Conservation (phyloP, 2,888 invertebrate genomes). For the Sarcophaga variegata region DNA sequence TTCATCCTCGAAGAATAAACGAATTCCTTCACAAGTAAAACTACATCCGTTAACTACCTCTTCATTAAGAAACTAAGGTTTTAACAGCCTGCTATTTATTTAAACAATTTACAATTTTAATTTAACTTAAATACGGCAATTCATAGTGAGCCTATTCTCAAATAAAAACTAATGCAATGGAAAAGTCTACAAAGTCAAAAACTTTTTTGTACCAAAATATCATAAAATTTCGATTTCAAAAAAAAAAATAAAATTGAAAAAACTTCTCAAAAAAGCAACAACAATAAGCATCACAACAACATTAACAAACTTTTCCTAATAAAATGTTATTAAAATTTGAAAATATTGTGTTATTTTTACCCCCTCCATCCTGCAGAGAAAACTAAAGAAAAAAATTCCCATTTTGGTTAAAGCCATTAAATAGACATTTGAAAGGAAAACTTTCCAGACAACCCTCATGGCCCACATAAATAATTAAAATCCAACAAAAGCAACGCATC, state of each 20-base stretch:
- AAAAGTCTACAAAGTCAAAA: too few species aligned
- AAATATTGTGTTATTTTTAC: not conserved
- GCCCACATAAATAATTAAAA: slow-evolving; percentile 46
- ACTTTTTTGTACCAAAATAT: not conserved
- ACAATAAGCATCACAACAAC: slow-evolving; percentile 19
- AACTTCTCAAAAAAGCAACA: not conserved
- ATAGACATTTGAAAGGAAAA: slow-evolving; percentile 44
- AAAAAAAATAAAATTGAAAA: not conserved
- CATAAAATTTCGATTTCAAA: not conserved
- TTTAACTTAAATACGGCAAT: too few species aligned
- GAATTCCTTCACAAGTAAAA: too few species aligned
- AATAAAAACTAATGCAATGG: slow-evolving; percentile 2
- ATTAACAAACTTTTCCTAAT: slow-evolving; percentile 48
- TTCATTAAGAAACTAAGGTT: too few species aligned
- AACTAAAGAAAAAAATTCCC: too few species aligned
- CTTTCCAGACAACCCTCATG: slow-evolving; percentile 50
- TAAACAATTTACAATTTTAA: too few species aligned
- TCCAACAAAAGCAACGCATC: slow-evolving; percentile 52
- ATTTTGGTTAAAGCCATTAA: slow-evolving; percentile 21
- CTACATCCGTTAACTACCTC: too few species aligned
- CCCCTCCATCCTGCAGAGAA: not conserved
- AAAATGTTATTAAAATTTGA: slow-evolving; percentile 50
- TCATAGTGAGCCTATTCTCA: not conserved
- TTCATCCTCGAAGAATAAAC: too few species aligned
- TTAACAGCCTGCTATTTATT: too few species aligned